phyloP scores from a whole-genome alignment of 53 echinoderm and acorn worm genomes.

The Antedon mediterranea region DNA sequence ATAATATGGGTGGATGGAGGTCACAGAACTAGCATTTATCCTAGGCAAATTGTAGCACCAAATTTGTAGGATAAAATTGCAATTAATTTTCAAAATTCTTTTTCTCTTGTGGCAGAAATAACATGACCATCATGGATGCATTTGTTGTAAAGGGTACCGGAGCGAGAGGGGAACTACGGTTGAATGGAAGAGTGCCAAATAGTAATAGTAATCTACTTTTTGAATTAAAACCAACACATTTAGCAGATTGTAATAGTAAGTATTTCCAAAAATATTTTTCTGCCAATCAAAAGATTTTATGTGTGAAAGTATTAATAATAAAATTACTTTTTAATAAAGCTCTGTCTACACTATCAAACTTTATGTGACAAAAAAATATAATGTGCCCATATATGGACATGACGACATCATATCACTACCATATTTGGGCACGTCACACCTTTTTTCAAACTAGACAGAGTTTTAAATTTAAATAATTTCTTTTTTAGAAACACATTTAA shows the following conservation, averaged over 20 bases:
- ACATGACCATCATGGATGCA: slow-evolving; percentile 83
- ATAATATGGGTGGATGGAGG: too few relatives aligned
- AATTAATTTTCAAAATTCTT: too few relatives aligned
- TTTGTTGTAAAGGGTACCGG: slow-evolving; percentile 82
- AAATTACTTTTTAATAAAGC: neutral
- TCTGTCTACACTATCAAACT: too few relatives aligned
- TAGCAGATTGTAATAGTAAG: slow-evolving; percentile 94
- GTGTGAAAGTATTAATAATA: neutral
- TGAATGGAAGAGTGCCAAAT: slow-evolving; percentile 74
- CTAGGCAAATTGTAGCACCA: too few relatives aligned
- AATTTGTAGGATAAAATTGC: too few relatives aligned
- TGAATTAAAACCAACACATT: slow-evolving; percentile 82
- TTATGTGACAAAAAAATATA: too few relatives aligned
- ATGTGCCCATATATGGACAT: too few relatives aligned
- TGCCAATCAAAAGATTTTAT: neutral
- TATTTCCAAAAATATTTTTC: slow-evolving; percentile 1
- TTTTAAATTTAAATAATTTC: neutral
- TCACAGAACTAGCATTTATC: too few relatives aligned
- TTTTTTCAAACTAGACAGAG: too few relatives aligned
- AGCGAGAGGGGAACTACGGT: slow-evolving; percentile 59
- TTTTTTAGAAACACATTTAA: neutral
- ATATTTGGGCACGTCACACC: too few relatives aligned
- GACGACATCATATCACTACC: too few relatives aligned
- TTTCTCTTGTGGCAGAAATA: slow-evolving; percentile 39
- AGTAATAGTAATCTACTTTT: slow-evolving; percentile 78